Percentiles rank a stretch among this genome's conserved stretches.
These are phyloP conservation scores for Amphiprion clarkii DNA, from an alignment of 2,797 vertebrate genomes.

Conservation along the genomic window DNA sequence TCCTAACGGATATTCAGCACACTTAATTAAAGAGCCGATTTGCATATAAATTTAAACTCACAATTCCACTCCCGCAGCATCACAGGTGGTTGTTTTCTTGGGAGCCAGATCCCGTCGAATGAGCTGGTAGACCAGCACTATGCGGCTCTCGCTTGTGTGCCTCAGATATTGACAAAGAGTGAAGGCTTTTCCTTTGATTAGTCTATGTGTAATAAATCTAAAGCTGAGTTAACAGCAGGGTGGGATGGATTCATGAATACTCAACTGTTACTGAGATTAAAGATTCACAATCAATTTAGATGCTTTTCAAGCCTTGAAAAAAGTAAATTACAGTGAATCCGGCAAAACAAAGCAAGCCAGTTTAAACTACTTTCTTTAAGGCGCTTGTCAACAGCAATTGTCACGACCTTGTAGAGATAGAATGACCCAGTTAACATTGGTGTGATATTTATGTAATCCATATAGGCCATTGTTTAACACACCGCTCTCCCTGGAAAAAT, in stretches of 20 bases:
- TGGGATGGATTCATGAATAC: conserved; percentile 20
- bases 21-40: conserved; percentile 74
- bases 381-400: conserved; percentile 2
- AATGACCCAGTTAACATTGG: conserved; percentile 11
- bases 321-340: conserved; percentile 8
- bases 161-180: conserved; percentile 40
- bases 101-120: conserved; percentile 29
- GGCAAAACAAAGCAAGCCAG: conserved; percentile 17
- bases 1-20: conserved; percentile 43
- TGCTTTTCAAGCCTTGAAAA: conserved; percentile 20
- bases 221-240: conserved; percentile 39
- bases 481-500: conserved; percentile 9
- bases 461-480: conserved; percentile 35
- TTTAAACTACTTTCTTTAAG: conserved; percentile 6
- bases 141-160: conserved; percentile 5
- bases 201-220: conserved; percentile 45
- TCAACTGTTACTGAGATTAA: conserved; percentile 37
- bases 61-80: conserved; percentile 45
- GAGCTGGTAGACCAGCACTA: conserved; percentile 6
- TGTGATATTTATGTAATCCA: conserved; percentile 36
- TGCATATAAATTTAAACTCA: conserved; percentile 76
- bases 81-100: conserved; percentile 63
- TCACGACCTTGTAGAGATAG: conserved; percentile 11
- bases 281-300: conserved; percentile 25
- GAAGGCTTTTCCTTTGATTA: conserved; percentile 51